Percentiles rank a stretch among this genome's conserved stretches.
phyloP scores from a whole-genome alignment of 2,797 vertebrate species.

The Gobio occitaniae region DNA sequence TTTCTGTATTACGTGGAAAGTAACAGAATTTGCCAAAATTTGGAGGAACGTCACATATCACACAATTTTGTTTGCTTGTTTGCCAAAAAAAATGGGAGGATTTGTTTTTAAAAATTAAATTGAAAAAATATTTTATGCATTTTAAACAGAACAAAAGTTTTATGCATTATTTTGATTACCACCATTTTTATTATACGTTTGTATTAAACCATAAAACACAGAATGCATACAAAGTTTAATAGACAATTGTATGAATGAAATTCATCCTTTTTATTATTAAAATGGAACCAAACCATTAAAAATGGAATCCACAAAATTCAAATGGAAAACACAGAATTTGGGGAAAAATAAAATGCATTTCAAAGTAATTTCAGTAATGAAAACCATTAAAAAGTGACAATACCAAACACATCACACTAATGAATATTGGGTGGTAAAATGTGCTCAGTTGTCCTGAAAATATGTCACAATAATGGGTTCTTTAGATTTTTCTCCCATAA shows the following conservation, averaged over 20 bases:
- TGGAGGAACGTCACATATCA: not conserved
- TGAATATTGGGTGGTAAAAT: not conserved
- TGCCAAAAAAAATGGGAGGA: not conserved
- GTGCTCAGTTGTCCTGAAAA: not conserved
- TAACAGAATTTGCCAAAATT: no score
- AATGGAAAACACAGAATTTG: not conserved
- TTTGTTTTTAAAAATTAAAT: not conserved
- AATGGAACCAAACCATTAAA: not conserved
- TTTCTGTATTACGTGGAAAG: not conserved
- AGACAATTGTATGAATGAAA: not conserved
- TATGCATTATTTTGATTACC: not conserved
- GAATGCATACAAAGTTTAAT: not conserved
- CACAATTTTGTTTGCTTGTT: not conserved
- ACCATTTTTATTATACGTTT: not conserved
- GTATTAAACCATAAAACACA: not conserved
- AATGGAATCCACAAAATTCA: not conserved
- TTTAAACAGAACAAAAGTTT: no score
- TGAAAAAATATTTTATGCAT: no score
- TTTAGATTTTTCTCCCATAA: not conserved
- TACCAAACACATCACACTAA: not conserved
- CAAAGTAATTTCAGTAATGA: not conserved
- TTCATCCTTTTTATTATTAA: not conserved
- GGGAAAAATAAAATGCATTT: not conserved
- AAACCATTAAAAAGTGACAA: not conserved
- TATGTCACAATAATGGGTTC: not conserved